phyloP scores from a whole-genome alignment of 2,888 invertebrate species.

The Lasioglossum marginatum region DNA sequence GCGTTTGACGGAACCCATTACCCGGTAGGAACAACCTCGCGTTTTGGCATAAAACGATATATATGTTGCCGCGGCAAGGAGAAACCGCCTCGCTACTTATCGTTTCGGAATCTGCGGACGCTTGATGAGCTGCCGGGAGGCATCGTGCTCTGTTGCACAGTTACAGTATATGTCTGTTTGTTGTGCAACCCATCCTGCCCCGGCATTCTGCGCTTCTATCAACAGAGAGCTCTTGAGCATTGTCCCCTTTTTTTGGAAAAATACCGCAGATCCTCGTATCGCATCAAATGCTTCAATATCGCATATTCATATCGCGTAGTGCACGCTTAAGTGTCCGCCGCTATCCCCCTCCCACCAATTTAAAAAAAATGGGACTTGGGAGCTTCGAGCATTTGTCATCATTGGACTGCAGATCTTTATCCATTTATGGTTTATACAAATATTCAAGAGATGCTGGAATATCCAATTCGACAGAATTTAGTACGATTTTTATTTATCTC shows the following conservation, averaged over 20 bases:
- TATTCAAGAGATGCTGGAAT: too few relatives aligned
- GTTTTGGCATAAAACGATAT: conserved; percentile 4
- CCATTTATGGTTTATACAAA: too few relatives aligned
- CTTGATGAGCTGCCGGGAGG: conserved; percentile 2
- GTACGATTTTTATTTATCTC: too few relatives aligned
- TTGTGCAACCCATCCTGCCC: not conserved
- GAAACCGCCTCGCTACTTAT: conserved; percentile 23
- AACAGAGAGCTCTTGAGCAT: not conserved
- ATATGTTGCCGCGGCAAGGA: conserved; percentile 13
- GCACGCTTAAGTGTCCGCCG: too few relatives aligned
- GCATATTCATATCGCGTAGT: too few relatives aligned
- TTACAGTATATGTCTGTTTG: not conserved
- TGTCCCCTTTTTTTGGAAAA: not conserved
- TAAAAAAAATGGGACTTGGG: too few relatives aligned
- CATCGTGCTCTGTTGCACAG: not conserved
- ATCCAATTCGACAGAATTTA: too few relatives aligned
- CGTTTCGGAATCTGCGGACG: conserved; percentile 3
- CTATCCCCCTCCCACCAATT: too few relatives aligned
- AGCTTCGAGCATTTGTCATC: too few relatives aligned
- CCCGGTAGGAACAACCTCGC: conserved; percentile 25
- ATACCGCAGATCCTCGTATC: not conserved
- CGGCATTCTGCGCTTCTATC: not conserved
- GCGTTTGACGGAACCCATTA: conserved; percentile 49
- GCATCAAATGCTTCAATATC: not conserved
- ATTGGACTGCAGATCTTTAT: too few relatives aligned